Conservation (phyloP, 2,888 invertebrate genomes). For the Stegophylla sp. region DNA sequence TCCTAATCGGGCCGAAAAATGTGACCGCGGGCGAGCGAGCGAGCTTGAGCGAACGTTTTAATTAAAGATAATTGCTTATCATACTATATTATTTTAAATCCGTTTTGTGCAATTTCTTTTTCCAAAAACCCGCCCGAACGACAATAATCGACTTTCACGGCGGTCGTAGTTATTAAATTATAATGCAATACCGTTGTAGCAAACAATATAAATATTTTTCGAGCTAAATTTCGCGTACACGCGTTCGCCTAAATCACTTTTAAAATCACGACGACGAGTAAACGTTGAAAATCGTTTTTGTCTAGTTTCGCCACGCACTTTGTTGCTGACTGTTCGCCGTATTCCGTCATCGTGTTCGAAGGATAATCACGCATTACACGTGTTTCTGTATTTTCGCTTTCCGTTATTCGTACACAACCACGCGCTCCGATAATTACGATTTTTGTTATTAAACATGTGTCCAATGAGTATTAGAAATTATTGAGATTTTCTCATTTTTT, state of each 20-base stretch:
- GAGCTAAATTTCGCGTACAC: background rate
- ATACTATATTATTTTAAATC: background rate
- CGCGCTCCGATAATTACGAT: background rate
- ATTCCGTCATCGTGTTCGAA: too few relatives aligned
- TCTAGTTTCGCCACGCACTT: background rate
- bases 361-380: background rate
- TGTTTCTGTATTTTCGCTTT: background rate
- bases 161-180: background rate
- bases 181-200: background rate
- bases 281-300: background rate
- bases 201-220: background rate
- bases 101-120: background rate
- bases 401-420: background rate
- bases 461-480: background rate
- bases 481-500: background rate
- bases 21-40: background rate
- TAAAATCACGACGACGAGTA: background rate
- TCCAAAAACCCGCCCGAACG: background rate
- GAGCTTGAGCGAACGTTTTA: background rate
- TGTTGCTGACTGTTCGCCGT: background rate
- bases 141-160: conserved; percentile 17
- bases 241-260: background rate
- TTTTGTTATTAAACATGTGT: background rate
- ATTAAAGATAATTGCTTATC: background rate
- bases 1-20: background rate